Conservation (phyloP, 2,888 invertebrate genomes). For the Mythimna impura region DNA sequence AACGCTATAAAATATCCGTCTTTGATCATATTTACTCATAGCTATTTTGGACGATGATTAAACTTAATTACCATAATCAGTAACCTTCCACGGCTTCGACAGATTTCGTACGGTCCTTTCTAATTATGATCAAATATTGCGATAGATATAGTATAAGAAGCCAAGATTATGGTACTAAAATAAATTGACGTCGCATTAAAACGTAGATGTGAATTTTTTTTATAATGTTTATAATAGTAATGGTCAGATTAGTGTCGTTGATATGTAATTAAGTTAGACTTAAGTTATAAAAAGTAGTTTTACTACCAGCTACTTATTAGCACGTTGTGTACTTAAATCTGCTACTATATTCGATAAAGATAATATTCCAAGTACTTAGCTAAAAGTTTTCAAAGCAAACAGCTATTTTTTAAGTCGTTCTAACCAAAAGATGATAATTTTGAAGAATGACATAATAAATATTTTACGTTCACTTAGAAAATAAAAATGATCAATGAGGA, state of each 20-base stretch:
- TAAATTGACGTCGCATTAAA: neutral
- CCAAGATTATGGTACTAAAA: neutral
- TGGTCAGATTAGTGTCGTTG: neutral
- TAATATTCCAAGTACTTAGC: slow-evolving; percentile 6
- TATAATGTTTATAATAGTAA: neutral
- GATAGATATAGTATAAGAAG: neutral
- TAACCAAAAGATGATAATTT: slow-evolving; percentile 25
- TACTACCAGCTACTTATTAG: neutral
- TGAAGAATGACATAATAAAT: slow-evolving; percentile 36
- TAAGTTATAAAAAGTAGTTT: neutral
- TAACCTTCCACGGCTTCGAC: slow-evolving; percentile 2
- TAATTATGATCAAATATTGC: slow-evolving; percentile 24
- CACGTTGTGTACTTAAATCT: neutral
- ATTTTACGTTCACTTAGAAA: slow-evolving; percentile 31
- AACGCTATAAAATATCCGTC: neutral
- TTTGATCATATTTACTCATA: slow-evolving; percentile 4
- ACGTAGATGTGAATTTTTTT: neutral
- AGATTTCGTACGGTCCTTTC: neutral
- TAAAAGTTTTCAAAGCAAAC: neutral
- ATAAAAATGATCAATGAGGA: slow-evolving; percentile 49
- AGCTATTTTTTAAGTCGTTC: neutral
- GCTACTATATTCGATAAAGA: neutral
- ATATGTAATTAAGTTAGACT: neutral
- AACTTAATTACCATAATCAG: slow-evolving; percentile 13
- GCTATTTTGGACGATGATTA: neutral